Conservation (phyloP, 2,797 vertebrate species). For the Graptemys geographica region DNA sequence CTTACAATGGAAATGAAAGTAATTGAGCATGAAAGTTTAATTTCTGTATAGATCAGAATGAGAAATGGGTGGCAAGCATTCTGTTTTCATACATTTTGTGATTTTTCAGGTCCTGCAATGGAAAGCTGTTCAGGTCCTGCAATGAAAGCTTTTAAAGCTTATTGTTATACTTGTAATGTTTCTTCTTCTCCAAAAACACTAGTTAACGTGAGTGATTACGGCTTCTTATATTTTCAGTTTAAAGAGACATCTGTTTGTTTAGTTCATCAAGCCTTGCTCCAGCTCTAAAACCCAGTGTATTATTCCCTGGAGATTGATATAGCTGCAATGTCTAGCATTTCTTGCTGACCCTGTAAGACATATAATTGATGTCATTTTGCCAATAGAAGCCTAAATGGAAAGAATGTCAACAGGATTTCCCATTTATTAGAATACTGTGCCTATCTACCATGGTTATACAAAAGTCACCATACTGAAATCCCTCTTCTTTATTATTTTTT, state of each 20-base stretch:
- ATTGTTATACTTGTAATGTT: not conserved
- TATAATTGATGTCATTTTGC: not conserved
- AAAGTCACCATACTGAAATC: not conserved
- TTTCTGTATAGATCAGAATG: not conserved
- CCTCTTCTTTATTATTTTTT: not conserved
- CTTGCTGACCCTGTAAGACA: not conserved
- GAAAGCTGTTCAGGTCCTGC: not conserved
- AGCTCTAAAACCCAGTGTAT: not conserved
- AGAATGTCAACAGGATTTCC: not conserved
- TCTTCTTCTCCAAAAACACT: not conserved
- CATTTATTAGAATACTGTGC: not conserved
- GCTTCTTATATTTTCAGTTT: not conserved
- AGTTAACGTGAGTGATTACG: not conserved
- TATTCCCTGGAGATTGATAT: not conserved
- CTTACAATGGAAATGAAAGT: not conserved
- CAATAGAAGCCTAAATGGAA: not conserved
- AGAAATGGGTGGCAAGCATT: conserved; percentile 1
- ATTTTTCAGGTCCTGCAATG: not conserved
- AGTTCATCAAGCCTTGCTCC: too few relatives aligned
- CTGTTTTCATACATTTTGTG: not conserved
- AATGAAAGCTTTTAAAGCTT: not conserved
- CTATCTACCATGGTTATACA: not conserved
- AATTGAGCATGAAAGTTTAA: not conserved
- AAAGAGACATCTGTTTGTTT: not conserved
- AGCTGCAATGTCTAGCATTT: not conserved